Conservation (phyloP, 2,888 invertebrate species). For the Rutpela maculata region DNA sequence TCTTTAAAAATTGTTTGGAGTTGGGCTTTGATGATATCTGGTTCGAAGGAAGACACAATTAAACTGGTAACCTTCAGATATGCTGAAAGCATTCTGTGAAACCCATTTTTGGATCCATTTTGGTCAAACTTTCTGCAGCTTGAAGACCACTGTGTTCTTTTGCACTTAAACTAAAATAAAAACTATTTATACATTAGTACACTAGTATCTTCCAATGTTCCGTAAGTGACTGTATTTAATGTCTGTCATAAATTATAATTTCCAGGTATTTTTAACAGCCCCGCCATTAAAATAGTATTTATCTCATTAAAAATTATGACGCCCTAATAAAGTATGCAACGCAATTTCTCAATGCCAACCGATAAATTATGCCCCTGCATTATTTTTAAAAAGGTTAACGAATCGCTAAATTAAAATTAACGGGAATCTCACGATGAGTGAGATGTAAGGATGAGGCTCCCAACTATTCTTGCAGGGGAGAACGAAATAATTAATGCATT, state of each 20-base stretch:
- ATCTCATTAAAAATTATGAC: slow-evolving; percentile 37
- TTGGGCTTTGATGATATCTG: too few relatives aligned
- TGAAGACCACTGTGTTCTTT: too few relatives aligned
- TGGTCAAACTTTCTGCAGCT: too few relatives aligned
- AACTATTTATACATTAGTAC: not conserved
- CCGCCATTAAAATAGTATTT: slow-evolving; percentile 41
- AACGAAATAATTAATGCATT: slow-evolving; percentile 13
- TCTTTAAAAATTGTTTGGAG: too few relatives aligned
- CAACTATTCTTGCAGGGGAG: not conserved
- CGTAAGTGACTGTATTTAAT: slow-evolving; percentile 3
- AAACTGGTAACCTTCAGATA: too few relatives aligned
- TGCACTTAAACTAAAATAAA: not conserved
- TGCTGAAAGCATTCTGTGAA: too few relatives aligned
- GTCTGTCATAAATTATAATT: slow-evolving; percentile 26
- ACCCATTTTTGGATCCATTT: too few relatives aligned
- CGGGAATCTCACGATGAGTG: slow-evolving; percentile 33
- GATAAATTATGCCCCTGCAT: slow-evolving; percentile 43
- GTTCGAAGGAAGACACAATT: too few relatives aligned
- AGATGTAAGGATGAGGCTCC: slow-evolving; percentile 5
- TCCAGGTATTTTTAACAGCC: slow-evolving; percentile 29
- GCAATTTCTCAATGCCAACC: slow-evolving; percentile 45
- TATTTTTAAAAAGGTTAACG: slow-evolving; percentile 47
- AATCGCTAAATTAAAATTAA: slow-evolving; percentile 45
- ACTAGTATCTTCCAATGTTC: not conserved
- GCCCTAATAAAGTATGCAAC: slow-evolving; percentile 41